These are phyloP conservation scores for Syrphus vitripennis DNA, from an alignment of 2,888 invertebrate species.

Conservation along the genomic window DNA sequence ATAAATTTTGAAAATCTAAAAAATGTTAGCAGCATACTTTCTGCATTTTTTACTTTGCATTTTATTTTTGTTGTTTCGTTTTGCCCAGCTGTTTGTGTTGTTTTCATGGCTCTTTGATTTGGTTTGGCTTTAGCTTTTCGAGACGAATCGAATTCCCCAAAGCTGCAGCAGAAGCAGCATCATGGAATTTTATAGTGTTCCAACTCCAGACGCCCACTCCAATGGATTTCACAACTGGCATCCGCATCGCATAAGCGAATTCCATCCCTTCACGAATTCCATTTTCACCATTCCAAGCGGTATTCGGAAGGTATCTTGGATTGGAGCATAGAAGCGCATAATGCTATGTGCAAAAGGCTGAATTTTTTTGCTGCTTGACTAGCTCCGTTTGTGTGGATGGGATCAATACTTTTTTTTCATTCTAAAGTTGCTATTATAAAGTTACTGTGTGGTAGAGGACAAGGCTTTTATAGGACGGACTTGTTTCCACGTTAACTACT, in stretches of 20 bases:
- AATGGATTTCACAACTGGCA: slow-evolving; percentile 31
- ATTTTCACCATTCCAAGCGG: slow-evolving; percentile 38
- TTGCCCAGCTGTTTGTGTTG: background rate
- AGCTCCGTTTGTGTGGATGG: slow-evolving; percentile 25
- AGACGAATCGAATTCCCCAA: slow-evolving; percentile 24
- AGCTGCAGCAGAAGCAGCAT: slow-evolving; percentile 16
- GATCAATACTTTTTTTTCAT: slow-evolving; percentile 23
- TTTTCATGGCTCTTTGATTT: slow-evolving; percentile 17
- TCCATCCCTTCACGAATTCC: slow-evolving; percentile 43
- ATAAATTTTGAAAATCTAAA: slow-evolving; percentile 44
- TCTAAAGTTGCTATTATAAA: background rate
- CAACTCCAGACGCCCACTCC: slow-evolving; percentile 5
- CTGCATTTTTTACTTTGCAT: slow-evolving; percentile 10
- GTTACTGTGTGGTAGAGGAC: background rate
- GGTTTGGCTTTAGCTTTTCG: slow-evolving; percentile 19
- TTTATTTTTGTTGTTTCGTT: slow-evolving; percentile 5
- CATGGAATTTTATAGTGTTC: slow-evolving; percentile 33
- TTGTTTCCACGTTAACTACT: slow-evolving; percentile 2
- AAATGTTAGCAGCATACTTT: slow-evolving; percentile 42
- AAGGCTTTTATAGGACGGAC: background rate
- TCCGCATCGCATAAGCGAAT: slow-evolving; percentile 44
- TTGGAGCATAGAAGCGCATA: slow-evolving; percentile 14
- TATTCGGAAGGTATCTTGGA: slow-evolving; percentile 36
- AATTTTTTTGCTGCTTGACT: slow-evolving; percentile 48
- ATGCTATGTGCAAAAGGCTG: slow-evolving; percentile 10